Base-by-base conservation (phyloP, 2,888 invertebrate genomes). In the Anorthoa munda region DNA sequence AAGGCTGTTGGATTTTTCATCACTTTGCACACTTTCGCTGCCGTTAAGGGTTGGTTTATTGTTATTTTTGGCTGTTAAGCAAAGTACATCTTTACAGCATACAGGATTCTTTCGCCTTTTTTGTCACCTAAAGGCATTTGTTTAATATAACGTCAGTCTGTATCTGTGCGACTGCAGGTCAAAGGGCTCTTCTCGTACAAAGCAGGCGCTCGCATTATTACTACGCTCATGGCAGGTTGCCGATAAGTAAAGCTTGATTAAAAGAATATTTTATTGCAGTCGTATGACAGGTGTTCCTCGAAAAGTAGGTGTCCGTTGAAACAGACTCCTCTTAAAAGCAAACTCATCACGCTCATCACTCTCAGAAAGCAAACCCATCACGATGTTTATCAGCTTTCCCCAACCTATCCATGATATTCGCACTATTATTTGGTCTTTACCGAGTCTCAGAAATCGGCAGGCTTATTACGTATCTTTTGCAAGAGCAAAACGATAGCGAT, bases 391-490 rank as follows among this genome's bases (percentile, higher is more conserved):
- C 11, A 18, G n/a, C 15, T 48, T 23, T 17, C 18, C 4, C n/a
- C 4, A 4, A 26, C 12, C 39, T 21, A 11, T 56, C 11, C 21
- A 23, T 31, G 17, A 21, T 50, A 11, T 39, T 66, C 17, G 48
- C 39, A 9, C 9, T 39, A 39, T 39, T 48, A 46, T 17, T 46
- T 48, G 23, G 31, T 59, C 5, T 39, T 48, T 59, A 77, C 31
- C 2, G 13, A 53, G 46, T 48, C 39, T 77, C 46, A 77, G 46
- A 39, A 59, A 23, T 48, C n/a, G n/a, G n/a, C n/a, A n/a, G n/a
- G n/a, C n/a, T n/a, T n/a, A n/a, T n/a, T n/a, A n/a, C n/a, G n/a
- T n/a, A n/a, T n/a, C n/a, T n/a, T n/a, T n/a, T n/a, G n/a, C n/a
- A n/a, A n/a, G n/a, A n/a, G n/a, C n/a, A n/a, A n/a, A n/a, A n/a